Conservation (phyloP, 2,113 vertebrate genomes). For the Bombycilla garrulus region DNA sequence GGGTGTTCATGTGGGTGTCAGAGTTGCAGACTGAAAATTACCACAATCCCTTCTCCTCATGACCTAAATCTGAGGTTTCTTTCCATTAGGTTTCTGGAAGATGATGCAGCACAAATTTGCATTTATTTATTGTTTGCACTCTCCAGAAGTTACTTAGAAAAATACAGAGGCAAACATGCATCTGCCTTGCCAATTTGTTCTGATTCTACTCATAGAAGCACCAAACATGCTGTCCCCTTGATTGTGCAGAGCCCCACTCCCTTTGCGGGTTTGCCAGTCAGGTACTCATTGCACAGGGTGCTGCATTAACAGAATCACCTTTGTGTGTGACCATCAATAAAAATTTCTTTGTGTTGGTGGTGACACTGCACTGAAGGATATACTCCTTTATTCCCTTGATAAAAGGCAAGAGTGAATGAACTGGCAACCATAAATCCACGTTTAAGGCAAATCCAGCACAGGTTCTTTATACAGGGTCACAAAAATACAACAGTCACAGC, state of each 20-base stretch:
- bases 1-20: not conserved
- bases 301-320: not conserved
- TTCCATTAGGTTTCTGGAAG: not conserved
- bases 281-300: not conserved
- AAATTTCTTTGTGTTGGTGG: not conserved
- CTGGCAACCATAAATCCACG: not conserved
- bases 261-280: not conserved
- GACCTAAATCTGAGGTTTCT: not conserved
- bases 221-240: not conserved
- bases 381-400: not conserved
- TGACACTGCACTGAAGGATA: not conserved
- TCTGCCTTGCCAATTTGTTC: not conserved
- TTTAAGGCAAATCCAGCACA: not conserved
- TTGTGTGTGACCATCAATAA: not conserved
- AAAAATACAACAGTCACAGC: not conserved
- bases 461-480: not conserved
- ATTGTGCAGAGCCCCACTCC: not conserved
- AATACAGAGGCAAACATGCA: not conserved
- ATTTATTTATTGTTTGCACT: not conserved
- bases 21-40: fast-evolving
- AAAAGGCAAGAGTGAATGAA: not conserved
- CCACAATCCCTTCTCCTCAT: not conserved
- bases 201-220: not conserved
- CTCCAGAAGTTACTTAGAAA: conserved; percentile 8
- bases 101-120: not conserved